A percentile compares a stretch with the other conserved stretches of the same genome.
Evolutionary conservation across 2,888 invertebrate species (phyloP).

Genomic region (Drosophila kambysellisi): DNA sequence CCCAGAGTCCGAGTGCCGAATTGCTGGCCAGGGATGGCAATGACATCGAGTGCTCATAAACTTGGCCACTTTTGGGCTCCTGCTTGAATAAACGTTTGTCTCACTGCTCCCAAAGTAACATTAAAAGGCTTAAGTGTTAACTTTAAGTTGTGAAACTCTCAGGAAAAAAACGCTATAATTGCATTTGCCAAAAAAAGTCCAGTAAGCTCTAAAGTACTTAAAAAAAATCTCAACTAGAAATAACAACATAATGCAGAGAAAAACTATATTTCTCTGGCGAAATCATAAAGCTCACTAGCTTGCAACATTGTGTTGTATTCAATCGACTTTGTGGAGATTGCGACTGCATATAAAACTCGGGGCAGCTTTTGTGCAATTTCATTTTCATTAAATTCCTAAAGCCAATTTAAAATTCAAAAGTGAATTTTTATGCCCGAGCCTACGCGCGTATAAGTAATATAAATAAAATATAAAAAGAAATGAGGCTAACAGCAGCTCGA

Average conservation of each 20-base stretch:
- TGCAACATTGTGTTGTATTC: neutral
- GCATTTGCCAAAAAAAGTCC: neutral
- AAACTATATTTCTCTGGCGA: neutral
- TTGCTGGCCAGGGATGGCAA: conserved; percentile 46
- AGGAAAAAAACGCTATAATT: neutral
- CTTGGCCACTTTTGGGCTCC: conserved; percentile 34
- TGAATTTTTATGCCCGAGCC: conserved; percentile 61
- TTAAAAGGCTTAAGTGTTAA: conserved; percentile 15
- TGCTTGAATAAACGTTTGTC: conserved; percentile 10
- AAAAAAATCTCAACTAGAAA: neutral
- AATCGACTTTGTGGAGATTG: neutral
- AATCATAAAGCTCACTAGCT: neutral
- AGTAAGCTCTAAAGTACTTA: neutral
- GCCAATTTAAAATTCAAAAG: conserved; percentile 72
- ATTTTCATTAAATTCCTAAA: conserved; percentile 38
- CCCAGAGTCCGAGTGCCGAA: neutral
- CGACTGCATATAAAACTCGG: neutral
- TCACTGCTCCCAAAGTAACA: conserved; percentile 13
- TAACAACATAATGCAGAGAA: neutral
- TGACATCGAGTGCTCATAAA: conserved; percentile 66
- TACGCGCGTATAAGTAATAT: conserved; percentile 62
- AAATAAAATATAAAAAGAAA: conserved; percentile 54
- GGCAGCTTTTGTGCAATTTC: neutral
- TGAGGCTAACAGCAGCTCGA: conserved; percentile 22
- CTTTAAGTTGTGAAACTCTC: neutral